Percentiles rank a stretch among this genome's conserved stretches.
Conservation (phyloP, 1,140 invertebrate genomes). For the Cydia amplana region DNA sequence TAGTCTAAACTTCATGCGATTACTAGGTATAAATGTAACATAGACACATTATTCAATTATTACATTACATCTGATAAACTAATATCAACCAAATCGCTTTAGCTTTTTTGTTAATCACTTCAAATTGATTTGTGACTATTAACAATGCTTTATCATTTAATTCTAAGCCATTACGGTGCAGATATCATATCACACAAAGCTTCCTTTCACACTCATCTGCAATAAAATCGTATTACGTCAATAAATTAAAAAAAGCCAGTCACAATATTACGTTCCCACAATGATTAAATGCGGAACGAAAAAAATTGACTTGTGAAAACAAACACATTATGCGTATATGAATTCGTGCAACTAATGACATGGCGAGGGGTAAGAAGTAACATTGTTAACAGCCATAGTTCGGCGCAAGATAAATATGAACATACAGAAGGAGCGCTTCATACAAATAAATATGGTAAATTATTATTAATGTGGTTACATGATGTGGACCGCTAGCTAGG, state of each 20-base stretch:
- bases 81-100: not conserved
- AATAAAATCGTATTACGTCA: slow-evolving; percentile 54
- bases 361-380: slow-evolving; percentile 71
- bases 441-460: not conserved
- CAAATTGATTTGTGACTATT: slow-evolving; percentile 14
- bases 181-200: slow-evolving; percentile 34
- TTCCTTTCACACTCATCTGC: slow-evolving; percentile 41
- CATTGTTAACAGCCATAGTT: slow-evolving; percentile 74
- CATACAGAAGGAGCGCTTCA: slow-evolving; percentile 4
- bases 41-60: not conserved
- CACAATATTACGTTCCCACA: slow-evolving; percentile 49
- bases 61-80: not conserved
- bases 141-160: not conserved
- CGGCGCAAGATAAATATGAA: slow-evolving; percentile 4
- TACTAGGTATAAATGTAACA: no score
- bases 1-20: no score
- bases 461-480: not conserved
- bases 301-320: slow-evolving; percentile 66
- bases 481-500: no score
- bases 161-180: not conserved
- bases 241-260: slow-evolving; percentile 51
- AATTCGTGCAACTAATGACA: slow-evolving; percentile 75
- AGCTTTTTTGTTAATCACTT: not conserved
- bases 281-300: slow-evolving; percentile 37
- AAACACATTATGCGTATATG: slow-evolving; percentile 73